Evolutionary conservation across 2,888 invertebrate species (phyloP).

Genomic region (Geotrupes spiniger): DNA sequence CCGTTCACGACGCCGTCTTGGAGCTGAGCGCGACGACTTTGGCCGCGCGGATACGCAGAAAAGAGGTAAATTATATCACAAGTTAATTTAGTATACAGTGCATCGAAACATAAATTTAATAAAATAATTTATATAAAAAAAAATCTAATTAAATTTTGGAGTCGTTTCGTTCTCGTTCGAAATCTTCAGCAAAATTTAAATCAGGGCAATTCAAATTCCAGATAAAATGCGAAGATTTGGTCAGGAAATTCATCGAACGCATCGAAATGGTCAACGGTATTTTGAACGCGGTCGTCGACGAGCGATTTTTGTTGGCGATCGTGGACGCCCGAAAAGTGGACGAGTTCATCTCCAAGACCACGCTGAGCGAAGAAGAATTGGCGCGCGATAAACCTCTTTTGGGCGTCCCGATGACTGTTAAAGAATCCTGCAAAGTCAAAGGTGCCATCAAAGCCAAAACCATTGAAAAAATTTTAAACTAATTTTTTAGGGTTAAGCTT

Average conservation of each 20-base stretch:
- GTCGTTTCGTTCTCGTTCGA: too few relatives aligned
- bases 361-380: conserved; percentile 56
- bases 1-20: conserved; percentile 13
- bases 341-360: conserved; percentile 56
- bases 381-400: conserved; percentile 69
- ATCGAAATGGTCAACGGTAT: conserved; percentile 75
- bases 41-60: conserved; percentile 67
- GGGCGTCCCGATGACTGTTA: conserved; percentile 83
- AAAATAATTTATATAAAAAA: too few relatives aligned
- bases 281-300: conserved; percentile 77
- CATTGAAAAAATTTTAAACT: neutral
- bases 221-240: conserved; percentile 42
- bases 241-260: conserved; percentile 70
- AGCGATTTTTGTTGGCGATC: conserved; percentile 72
- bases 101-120: too few relatives aligned
- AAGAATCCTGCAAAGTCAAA: conserved; percentile 76
- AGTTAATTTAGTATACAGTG: too few relatives aligned
- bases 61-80: conserved; percentile 56
- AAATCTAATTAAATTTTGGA: neutral
- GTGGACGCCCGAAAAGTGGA: conserved; percentile 73
- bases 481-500: conserved; percentile 51
- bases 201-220: neutral
- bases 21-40: conserved; percentile 63
- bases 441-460: conserved; percentile 55
- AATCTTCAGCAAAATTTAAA: neutral